Percentiles rank a stretch among this genome's conserved stretches.
Evolutionary conservation across 2,888 invertebrate genomes (phyloP).

Genomic region (Pristionchus arcanus): DNA sequence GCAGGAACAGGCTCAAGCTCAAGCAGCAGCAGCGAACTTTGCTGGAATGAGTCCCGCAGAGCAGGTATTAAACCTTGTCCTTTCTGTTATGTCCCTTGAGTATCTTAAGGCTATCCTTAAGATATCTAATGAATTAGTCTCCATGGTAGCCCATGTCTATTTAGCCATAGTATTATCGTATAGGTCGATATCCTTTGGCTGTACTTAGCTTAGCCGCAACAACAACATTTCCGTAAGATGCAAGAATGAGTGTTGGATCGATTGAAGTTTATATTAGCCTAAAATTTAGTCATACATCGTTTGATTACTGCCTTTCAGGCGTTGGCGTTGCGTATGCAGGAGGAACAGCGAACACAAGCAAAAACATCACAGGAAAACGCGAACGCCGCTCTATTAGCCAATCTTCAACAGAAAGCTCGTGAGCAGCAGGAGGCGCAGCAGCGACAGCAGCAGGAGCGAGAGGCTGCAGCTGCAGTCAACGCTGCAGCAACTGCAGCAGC

Average conservation of each 20-base stretch:
- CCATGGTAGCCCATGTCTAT: no score
- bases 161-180: no score
- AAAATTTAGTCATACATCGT: no score
- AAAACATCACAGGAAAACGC: neutral
- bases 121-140: no score
- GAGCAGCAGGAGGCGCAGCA: constrained; percentile 16
- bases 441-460: neutral
- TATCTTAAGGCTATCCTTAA: no score
- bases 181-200: no score
- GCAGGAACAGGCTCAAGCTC: neutral
- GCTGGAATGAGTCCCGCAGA: neutral
- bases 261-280: no score
- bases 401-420: neutral
- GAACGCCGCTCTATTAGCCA: no score
- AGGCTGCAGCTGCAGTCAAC: neutral
- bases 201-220: no score
- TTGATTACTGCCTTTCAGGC: neutral
- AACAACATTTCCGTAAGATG: no score
- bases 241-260: no score
- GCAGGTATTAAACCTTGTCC: neutral
- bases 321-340: neutral
- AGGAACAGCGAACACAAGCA: neutral
- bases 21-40: neutral
- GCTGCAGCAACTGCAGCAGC: neutral
- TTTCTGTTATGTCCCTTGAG: no score